phyloP scores from a whole-genome alignment of 2,888 invertebrate genomes.

The Caenorhabditis sp. region DNA sequence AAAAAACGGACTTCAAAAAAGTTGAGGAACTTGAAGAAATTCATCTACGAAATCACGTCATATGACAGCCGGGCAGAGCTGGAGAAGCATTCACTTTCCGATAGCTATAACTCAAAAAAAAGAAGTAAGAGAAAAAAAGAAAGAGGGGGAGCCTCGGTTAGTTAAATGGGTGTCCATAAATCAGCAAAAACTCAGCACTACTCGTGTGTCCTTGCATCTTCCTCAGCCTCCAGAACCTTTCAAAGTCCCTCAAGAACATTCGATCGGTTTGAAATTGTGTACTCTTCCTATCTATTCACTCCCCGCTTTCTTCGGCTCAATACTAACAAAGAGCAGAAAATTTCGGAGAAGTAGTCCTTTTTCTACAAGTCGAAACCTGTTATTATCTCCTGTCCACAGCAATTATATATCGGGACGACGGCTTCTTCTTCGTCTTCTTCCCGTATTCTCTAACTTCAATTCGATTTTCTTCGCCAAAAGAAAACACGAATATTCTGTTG shows the following conservation, averaged over 20 bases:
- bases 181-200: slow-evolving; percentile 47
- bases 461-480: neutral
- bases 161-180: slow-evolving; percentile 44
- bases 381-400: slow-evolving; percentile 21
- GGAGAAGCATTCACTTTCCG: neutral
- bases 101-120: neutral
- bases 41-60: neutral
- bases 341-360: neutral
- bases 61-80: neutral
- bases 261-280: neutral
- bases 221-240: neutral
- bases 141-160: slow-evolving; percentile 1
- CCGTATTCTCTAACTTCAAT: slow-evolving; percentile 5
- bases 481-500: neutral
- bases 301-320: neutral
- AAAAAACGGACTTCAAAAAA: neutral
- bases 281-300: slow-evolving; percentile 16
- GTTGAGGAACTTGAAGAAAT: neutral
- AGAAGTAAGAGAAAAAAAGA: slow-evolving; percentile 2
- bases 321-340: neutral
- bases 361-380: slow-evolving; percentile 7
- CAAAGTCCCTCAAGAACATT: neutral
- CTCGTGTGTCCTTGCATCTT: slow-evolving; percentile 27
- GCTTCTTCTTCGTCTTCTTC: slow-evolving; percentile 13
- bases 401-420: slow-evolving; percentile 15